phyloP scores from a whole-genome alignment of 2,797 vertebrate genomes.

The Zalophus californianus region DNA sequence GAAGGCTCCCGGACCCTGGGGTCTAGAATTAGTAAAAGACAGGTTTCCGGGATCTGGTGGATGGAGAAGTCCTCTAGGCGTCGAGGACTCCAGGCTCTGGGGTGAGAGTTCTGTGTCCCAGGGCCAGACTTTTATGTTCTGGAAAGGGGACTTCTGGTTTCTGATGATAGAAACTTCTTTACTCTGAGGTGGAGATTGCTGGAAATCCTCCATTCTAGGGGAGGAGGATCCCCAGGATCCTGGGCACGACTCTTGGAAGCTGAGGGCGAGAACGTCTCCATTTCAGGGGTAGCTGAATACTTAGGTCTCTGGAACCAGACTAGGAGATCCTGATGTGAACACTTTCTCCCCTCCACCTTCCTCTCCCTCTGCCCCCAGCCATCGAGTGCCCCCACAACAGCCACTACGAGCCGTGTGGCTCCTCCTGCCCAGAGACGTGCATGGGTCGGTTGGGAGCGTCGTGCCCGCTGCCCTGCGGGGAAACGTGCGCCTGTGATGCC shows the following conservation, averaged over 20 bases:
- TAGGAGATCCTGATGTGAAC: neutral
- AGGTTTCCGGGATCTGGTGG: neutral
- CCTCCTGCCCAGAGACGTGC: slow-evolving; percentile 88
- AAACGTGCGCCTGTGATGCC: slow-evolving; percentile 87
- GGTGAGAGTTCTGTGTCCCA: neutral
- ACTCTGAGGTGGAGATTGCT: neutral
- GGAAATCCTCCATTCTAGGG: neutral
- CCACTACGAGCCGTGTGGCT: slow-evolving; percentile 88
- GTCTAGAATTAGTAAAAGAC: neutral
- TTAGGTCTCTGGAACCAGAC: neutral
- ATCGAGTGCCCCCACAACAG: slow-evolving; percentile 87
- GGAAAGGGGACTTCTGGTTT: neutral
- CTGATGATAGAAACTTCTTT: neutral
- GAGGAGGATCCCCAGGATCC: neutral
- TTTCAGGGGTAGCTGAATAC: neutral
- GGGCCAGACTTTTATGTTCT: neutral
- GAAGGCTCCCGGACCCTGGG: neutral
- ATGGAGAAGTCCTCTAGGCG: neutral
- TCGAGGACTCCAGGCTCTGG: neutral
- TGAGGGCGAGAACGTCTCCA: neutral
- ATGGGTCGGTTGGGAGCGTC: slow-evolving; percentile 52
- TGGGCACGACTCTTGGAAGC: neutral
- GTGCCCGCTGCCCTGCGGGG: slow-evolving; percentile 85
- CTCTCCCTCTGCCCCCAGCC: slow-evolving; percentile 71
- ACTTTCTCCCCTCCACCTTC: neutral